These are phyloP conservation scores for Sebastes hopkinsi DNA, from an alignment of 2,797 vertebrate species.

Conservation along the genomic window DNA sequence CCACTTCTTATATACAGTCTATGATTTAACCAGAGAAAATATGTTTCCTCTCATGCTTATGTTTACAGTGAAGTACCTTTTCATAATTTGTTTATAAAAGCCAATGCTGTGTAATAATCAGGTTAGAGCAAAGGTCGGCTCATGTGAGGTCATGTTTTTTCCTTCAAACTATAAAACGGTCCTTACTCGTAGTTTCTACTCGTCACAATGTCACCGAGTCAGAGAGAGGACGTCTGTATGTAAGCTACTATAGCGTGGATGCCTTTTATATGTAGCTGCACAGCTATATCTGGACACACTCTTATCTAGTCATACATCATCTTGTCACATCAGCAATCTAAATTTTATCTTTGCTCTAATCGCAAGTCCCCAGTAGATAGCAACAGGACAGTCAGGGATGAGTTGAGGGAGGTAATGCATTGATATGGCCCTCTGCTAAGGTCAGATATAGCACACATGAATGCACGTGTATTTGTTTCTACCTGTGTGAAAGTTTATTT, in stretches of 20 bases:
- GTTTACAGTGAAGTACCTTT: neutral
- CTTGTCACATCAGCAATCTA: conserved; percentile 66
- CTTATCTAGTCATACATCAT: conserved; percentile 58
- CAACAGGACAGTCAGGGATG: conserved; percentile 18
- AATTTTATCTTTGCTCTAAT: conserved; percentile 56
- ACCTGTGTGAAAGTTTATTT: conserved; percentile 55
- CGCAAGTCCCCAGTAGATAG: conserved; percentile 36
- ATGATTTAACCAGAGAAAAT: neutral
- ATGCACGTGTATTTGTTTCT: conserved; percentile 45
- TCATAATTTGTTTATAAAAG: neutral
- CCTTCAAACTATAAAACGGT: conserved; percentile 14
- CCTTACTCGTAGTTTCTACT: conserved; percentile 10
- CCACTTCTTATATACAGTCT: too few relatives aligned
- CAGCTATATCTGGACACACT: conserved; percentile 50
- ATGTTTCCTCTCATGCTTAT: neutral
- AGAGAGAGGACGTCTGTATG: conserved; percentile 12
- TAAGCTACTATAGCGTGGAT: neutral
- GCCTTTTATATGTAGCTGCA: conserved; percentile 41
- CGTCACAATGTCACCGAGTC: conserved; percentile 31
- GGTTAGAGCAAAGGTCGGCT: conserved; percentile 10
- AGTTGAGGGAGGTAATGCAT: conserved; percentile 22
- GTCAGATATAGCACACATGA: conserved; percentile 40
- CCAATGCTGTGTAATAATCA: neutral
- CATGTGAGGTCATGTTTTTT: neutral
- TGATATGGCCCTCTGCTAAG: conserved; percentile 34